A percentile compares a stretch with the other conserved stretches of the same genome.
Evolutionary conservation across 1,140 invertebrate genomes (phyloP).

Genomic region (Zaprionus capensis): DNA sequence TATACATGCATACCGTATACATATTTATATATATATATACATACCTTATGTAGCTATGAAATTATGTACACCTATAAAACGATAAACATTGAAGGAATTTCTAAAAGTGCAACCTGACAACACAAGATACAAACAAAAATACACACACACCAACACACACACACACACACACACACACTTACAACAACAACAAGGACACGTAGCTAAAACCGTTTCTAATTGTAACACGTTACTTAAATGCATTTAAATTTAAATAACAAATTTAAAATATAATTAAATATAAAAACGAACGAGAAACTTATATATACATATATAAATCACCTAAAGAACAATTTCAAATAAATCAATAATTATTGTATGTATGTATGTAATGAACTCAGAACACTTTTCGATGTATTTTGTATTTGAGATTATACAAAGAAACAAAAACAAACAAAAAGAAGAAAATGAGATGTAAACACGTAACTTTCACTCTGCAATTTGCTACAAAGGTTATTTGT

Average conservation of each 20-base stretch:
- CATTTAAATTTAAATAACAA: conserved; percentile 77
- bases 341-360: conserved; percentile 57
- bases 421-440: not conserved
- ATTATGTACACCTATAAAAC: conserved; percentile 47
- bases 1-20: conserved; percentile 40
- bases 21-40: conserved; percentile 52
- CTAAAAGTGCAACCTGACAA: conserved; percentile 58
- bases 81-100: conserved; percentile 58
- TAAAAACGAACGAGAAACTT: not conserved
- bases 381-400: conserved; percentile 76
- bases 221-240: conserved; percentile 81
- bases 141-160: too few species aligned
- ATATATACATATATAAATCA: conserved; percentile 17
- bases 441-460: not conserved
- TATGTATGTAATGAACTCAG: conserved; percentile 43
- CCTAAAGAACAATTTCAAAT: conserved; percentile 41
- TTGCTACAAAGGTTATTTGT: conserved; percentile 67
- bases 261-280: conserved; percentile 45
- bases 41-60: conserved; percentile 43
- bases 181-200: conserved; percentile 21
- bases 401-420: conserved; percentile 74
- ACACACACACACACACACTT: too few species aligned
- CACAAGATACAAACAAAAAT: not conserved
- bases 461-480: conserved; percentile 44
- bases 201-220: conserved; percentile 65